Evolutionary conservation across 2,113 vertebrate genomes (phyloP).

Genomic region (Burhinus oedicnemus): DNA sequence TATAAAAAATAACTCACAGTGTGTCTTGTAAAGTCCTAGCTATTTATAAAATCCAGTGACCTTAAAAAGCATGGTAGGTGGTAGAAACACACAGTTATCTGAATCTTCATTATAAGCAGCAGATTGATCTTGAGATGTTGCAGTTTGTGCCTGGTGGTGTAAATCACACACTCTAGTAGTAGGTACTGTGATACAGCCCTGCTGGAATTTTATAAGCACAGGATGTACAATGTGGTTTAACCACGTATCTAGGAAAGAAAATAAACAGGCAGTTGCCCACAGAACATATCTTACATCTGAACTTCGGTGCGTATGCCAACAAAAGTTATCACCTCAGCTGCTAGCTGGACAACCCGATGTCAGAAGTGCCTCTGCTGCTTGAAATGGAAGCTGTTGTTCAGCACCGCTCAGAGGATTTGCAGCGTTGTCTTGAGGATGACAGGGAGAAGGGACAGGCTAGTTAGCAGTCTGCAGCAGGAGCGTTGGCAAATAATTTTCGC

Average conservation of each 20-base stretch:
- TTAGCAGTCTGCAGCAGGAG: not conserved
- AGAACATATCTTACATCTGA: conserved; percentile 68
- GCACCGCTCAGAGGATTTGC: not conserved
- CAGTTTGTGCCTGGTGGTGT: conserved; percentile 30
- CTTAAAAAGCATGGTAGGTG: not conserved
- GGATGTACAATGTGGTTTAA: conserved; percentile 73
- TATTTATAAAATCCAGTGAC: not conserved
- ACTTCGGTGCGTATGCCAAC: not conserved
- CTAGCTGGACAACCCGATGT: conserved; percentile 21
- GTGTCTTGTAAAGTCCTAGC: not conserved
- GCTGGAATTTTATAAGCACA: conserved; percentile 80
- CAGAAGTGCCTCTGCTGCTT: conserved; percentile 14
- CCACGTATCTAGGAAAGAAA: conserved; percentile 73
- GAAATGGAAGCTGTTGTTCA: conserved; percentile 34
- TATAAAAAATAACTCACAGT: not conserved
- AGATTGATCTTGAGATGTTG: conserved; percentile 47
- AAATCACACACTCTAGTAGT: conserved; percentile 42
- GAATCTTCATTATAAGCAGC: not conserved
- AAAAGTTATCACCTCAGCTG: conserved; percentile 11
- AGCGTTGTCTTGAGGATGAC: not conserved
- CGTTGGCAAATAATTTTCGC: not conserved
- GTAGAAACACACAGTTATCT: not conserved
- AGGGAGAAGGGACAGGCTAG: not conserved
- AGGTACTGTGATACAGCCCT: conserved; percentile 67
- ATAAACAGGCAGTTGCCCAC: conserved; percentile 73